These are phyloP conservation scores for Eurytoma californica DNA, from an alignment of 2,888 invertebrate genomes.

Conservation along the genomic window DNA sequence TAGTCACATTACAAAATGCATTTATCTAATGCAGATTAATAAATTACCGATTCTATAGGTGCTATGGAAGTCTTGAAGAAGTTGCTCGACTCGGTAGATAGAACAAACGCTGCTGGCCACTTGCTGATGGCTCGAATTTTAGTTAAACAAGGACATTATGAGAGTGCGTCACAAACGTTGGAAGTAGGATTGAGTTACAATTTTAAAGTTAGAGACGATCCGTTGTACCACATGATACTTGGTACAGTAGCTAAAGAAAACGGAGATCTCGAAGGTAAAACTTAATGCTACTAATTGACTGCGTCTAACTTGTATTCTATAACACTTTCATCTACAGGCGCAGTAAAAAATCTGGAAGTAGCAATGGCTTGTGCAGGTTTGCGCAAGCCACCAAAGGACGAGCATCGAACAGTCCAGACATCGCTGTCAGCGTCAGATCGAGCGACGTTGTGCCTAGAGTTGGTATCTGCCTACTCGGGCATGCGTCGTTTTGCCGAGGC, in stretches of 20 bases:
- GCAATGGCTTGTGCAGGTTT: slow-evolving; percentile 82
- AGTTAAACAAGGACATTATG: slow-evolving; percentile 82
- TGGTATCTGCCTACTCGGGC: slow-evolving; percentile 85
- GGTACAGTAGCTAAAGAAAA: slow-evolving; percentile 89
- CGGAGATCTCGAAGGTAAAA: slow-evolving; percentile 80
- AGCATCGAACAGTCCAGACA: not conserved
- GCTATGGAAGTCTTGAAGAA: slow-evolving; percentile 85
- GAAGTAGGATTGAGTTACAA: slow-evolving; percentile 94
- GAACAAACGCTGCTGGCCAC: slow-evolving; percentile 89
- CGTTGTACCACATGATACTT: slow-evolving; percentile 90
- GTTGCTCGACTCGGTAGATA: slow-evolving; percentile 84
- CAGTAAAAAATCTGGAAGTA: slow-evolving; percentile 84
- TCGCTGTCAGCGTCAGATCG: slow-evolving; percentile 79
- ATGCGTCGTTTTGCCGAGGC: slow-evolving; percentile 87
- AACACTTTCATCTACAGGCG: slow-evolving; percentile 61
- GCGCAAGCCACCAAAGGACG: not conserved
- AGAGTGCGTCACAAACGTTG: slow-evolving; percentile 88
- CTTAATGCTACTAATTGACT: not conserved
- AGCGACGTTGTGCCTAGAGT: slow-evolving; percentile 90
- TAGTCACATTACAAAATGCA: not conserved
- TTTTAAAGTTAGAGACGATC: slow-evolving; percentile 93
- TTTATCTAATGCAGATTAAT: not conserved
- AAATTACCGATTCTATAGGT: slow-evolving; percentile 65
- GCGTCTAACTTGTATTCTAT: not conserved
- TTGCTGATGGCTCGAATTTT: slow-evolving; percentile 91